Conservation (phyloP, 2,113 vertebrate genomes). For the Prietella phreatophila region DNA sequence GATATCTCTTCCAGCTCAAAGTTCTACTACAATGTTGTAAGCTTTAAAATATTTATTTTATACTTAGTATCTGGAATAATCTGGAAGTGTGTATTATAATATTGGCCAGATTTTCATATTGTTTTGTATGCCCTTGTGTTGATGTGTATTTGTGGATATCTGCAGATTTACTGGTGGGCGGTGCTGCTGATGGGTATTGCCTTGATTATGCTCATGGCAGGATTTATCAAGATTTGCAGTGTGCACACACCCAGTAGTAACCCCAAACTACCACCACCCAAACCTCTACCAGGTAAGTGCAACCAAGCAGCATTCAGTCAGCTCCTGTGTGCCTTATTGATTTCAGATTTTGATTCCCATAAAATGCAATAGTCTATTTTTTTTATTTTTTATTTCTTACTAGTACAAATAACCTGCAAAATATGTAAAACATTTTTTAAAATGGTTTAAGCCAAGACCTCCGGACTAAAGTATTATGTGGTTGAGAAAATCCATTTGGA, state of each 20-base stretch:
- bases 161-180: constrained; percentile 96
- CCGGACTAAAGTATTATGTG: neutral
- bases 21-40: neutral
- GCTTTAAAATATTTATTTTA: neutral
- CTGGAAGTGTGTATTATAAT: neutral
- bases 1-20: neutral
- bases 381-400: neutral
- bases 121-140: neutral
- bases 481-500: neutral
- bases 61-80: neutral
- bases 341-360: neutral
- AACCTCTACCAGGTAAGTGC: constrained; percentile 94
- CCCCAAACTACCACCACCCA: constrained; percentile 96
- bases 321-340: neutral
- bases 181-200: constrained; percentile 97
- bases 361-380: neutral
- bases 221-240: constrained; percentile 99
- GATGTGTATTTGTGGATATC: constrained; percentile 4
- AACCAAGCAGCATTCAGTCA: neutral
- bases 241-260: constrained; percentile 99
- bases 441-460: neutral
- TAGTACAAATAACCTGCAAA: neutral
- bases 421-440: too few relatives aligned
- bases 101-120: neutral
- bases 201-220: constrained; percentile 98